Evolutionary conservation across 1,140 invertebrate genomes (phyloP), one percentile per base, ranked within the genome.

Genomic region (Ceratina calcarata): DNA sequence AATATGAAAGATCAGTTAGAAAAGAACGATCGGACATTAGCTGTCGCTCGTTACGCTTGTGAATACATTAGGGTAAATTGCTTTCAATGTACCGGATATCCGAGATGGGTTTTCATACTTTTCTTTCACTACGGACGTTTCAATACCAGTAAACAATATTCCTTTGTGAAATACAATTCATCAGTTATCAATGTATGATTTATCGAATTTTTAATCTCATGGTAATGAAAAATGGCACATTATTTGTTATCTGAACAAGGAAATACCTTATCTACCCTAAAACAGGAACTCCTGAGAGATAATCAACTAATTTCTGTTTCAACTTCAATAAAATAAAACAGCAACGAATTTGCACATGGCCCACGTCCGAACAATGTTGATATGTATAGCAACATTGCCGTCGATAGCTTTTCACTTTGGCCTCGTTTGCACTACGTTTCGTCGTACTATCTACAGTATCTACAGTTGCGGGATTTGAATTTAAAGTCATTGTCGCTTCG

Each of bases 51-150:
- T 86, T 81, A 86, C 81, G 78, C 69, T 76, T 75, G 62, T 72
- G 77, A 78, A 24, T 70, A 60, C 81, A 86, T 55, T 32, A 60
- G 65, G 69, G 62, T 68, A 45, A 73, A 72, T n/a, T 22, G 64
- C 32, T 81, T 45, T 89, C 74, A 84, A 82, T 87, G 71, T 61
- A 67, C 65, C 87, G 86, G 88, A 89, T 69, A 76, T 88, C 88
- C 87, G 82, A 78, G 37, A 51, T n/a, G 51, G 4, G 60, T 85
- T 87, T 83, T 64, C 71, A 62, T 67, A 61, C 69, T 37, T 78
- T 71, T 78, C 83, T 80, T 58, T 65, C 61, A 72, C 49, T n/a
- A 20, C 20, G 24, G 55, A 37, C 22, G 62, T 65, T 61, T 67
- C 68, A 66, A 77, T 61, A 51, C 51, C 45, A 49, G 10, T 6